Base-by-base conservation (phyloP, 1,140 invertebrate genomes). In the Calliphora vicina region DNA sequence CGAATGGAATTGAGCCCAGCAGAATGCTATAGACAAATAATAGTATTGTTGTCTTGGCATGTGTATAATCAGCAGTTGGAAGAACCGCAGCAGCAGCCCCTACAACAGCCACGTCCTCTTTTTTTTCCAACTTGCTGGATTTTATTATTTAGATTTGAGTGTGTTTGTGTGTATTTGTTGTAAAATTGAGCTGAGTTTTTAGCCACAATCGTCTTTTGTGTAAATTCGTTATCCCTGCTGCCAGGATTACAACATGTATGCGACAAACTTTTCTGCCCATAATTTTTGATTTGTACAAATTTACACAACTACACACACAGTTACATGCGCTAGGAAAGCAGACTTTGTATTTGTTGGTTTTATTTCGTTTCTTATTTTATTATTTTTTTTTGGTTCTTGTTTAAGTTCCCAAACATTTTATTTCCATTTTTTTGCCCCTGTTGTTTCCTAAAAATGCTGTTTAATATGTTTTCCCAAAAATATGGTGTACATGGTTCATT, bases 171-270 rank as follows among this genome's bases (percentile, higher is more conserved):
- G 50, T 17, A 17, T 61, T 13, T 61, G 50, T 67, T 23, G n/a
- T 23, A 67, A 57, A 57, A 13, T 67, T 50, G 17, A 4, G 12
- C 45, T 12, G 45, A 50, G 45, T 50, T 50, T 57, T 67, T 23
- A 67, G 61, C 61, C 61, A 67, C 61, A 67, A 67, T 67, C 61
- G 61, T 67, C 61, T 67, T 67, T 67, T 67, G n/a, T 50, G 61
- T 23, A 67, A 67, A 67, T 67, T 67, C n/a, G 61, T 67, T 67
- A 67, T 67, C 6, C 61, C n/a, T 67, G 5, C n/a, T 67, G 61
- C 15, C 50, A 57, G 61, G 61, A 67, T 67, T 67, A 67, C 61
- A 23, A 67, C 61, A 67, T 67, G 61, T 67, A 23, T 67, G 61
- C 23, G 61, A 67, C 61, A 67, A 67, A 67, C n/a, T 67, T 67